Evolutionary conservation across 1,140 invertebrate species (phyloP), one percentile per base, ranked within the genome.

Genomic region (Triops cancriformis): DNA sequence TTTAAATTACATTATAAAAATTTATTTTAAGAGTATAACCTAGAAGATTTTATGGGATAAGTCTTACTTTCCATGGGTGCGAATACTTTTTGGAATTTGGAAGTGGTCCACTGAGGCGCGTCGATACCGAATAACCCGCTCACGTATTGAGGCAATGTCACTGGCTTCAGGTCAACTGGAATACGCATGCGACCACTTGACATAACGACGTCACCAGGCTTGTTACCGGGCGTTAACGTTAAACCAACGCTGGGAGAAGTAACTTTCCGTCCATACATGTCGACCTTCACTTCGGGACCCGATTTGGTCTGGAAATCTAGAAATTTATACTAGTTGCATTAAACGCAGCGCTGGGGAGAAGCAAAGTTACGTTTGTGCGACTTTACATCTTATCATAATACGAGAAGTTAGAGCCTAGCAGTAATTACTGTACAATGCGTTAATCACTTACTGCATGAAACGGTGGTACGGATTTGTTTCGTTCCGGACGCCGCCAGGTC

Each of bases 401-500:
- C n/a, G n/a, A n/a, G n/a, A n/a, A n/a, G n/a, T n/a, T n/a, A n/a
- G n/a, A n/a, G n/a, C n/a, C 31, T 37, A 37, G 31, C 31, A 37
- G 7, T 37, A 7, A 37, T 7, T 37, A 37, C 31, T n/a, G n/a
- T n/a, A n/a, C n/a, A 2, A 37, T 2, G 31, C 7, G 31, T 26
- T 28, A 1, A 12, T 4, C 6, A 79, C 78, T 76, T 73, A 79
- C 78, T 26, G 23, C 77, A 41, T 42, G 74, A 26, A n/a, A 79
- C 5, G 11, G 37, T 26, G n/a, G 73, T 42, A 26, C 76, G 76
- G 28, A 79, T 76, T 26, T 75, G 64, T 37, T 79, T 79, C 26
- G 78, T 79, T 26, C 76, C 72, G 18, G 78, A 79, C 9, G 51
- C 37, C 18, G 75, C 28, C 12, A 78, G 28, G 75, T 79, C 78